Percentiles rank a stretch among this genome's conserved stretches.
Conservation (phyloP, 2,797 vertebrate species). For the Lophotriccus pileatus region DNA sequence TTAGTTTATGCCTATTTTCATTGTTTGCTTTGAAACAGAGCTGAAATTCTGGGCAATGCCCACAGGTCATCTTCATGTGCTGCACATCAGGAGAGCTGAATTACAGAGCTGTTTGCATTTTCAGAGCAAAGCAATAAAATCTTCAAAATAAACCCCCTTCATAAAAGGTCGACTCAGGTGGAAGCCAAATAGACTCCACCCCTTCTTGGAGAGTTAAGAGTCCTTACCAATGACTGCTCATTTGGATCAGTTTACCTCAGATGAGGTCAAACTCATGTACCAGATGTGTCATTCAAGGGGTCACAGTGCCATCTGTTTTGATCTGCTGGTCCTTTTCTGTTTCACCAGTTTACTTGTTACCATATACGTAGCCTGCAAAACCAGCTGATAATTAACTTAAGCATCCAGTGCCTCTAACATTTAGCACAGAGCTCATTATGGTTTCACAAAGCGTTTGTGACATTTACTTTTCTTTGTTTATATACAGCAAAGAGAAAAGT, state of each 20-base stretch:
- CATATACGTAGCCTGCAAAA: not conserved
- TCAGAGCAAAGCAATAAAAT: not conserved
- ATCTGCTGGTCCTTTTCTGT: not conserved
- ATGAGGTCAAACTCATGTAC: not conserved
- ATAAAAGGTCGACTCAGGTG: not conserved
- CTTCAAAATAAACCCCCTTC: not conserved
- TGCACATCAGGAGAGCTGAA: not conserved
- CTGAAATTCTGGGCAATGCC: not conserved
- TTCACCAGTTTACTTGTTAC: not conserved
- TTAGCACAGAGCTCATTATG: not conserved
- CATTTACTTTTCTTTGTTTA: slow-evolving; percentile 43
- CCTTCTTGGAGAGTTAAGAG: not conserved
- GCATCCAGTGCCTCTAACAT: not conserved
- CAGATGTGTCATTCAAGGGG: not conserved
- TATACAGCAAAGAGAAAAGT: not conserved
- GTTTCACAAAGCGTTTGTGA: slow-evolving; percentile 24
- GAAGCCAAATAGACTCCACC: not conserved
- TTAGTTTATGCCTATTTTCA: not conserved
- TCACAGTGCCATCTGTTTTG: not conserved
- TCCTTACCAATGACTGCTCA: not conserved
- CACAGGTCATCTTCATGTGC: not conserved
- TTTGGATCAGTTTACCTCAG: not conserved
- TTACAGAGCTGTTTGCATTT: not conserved
- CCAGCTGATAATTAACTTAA: not conserved
- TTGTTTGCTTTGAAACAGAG: not conserved